Evolutionary conservation across 1,140 invertebrate species (phyloP), one percentile per base, ranked within the genome.

Genomic region (Rhizoglyphus robini): DNA sequence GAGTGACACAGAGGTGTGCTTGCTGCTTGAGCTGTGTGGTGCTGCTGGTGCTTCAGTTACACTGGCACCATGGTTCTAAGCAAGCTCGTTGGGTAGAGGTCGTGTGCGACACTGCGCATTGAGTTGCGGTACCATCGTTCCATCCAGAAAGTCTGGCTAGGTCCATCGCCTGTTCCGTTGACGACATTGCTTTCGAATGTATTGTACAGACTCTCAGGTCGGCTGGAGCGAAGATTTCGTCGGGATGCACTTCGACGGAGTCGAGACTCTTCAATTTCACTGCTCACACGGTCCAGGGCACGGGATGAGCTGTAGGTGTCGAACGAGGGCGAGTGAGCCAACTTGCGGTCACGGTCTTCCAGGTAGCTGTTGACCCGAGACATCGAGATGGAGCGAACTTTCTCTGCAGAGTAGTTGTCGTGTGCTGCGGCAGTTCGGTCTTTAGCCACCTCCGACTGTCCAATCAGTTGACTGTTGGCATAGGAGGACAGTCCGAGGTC

Each of bases 91-190:
- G 60, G 46, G 46, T 67, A 51, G 13, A 67, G 63, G 47, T 68
- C 46, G 34, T 34, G 15, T 38, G 18, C 5, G 27, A 60, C 63
- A 46, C 23, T 51, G 4, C 65, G 4, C 11, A 66, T 8, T 18
- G 65, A 66, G 29, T 66, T 66, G 23, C 20, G 34, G 36, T 67
- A 70, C 69, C 69, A 69, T 59, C 68, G 59, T 61, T 70, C 69
- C 57, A 65, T 65, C 69, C 67, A 70, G 1, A 61, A 61, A 5
- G 58, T 32, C 4, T 67, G 34, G 32, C 58, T 25, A 18, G 68
- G 68, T 23, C 62, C 54, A 36, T 59, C 23, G 51, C 8, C 51
- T 23, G 51, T 8, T 11, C 27, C 29, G 48, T 66, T 18, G 25
- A 13, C 8, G 4, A 15, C 15, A 27, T 30, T 4, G 15, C 31